Evolutionary conservation across 2,797 vertebrate genomes (phyloP).

Genomic region (Hyperoplus lanceolatus): DNA sequence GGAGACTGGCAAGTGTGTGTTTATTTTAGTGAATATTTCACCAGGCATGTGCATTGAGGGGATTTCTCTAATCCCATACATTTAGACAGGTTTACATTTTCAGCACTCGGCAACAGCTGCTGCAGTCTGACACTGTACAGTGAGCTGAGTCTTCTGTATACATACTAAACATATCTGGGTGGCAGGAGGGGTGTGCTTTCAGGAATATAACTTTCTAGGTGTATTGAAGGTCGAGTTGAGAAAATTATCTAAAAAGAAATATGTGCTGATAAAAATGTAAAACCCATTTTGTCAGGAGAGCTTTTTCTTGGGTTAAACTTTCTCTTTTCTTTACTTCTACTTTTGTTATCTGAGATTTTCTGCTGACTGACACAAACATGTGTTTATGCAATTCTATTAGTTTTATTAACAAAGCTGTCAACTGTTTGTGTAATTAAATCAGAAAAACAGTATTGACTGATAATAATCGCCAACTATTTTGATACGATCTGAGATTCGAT

Average conservation of each 20-base stretch:
- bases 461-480: too few relatives aligned
- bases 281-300: not conserved
- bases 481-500: too few relatives aligned
- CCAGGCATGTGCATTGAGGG: not conserved
- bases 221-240: not conserved
- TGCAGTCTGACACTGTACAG: conserved; percentile 14
- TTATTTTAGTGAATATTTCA: conserved; percentile 62
- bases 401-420: too few relatives aligned
- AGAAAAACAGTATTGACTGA: too few relatives aligned
- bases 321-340: not conserved
- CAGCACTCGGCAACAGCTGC: conserved; percentile 48
- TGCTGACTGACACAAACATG: not conserved
- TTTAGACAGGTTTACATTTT: conserved; percentile 64
- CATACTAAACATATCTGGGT: not conserved
- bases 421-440: too few relatives aligned
- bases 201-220: not conserved
- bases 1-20: conserved; percentile 53
- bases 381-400: not conserved
- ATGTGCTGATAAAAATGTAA: not conserved
- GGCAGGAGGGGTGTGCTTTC: not conserved
- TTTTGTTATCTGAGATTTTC: not conserved
- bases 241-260: not conserved
- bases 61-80: conserved; percentile 44
- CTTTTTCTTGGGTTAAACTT: not conserved
- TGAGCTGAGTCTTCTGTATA: not conserved